Evolutionary conservation across 2,113 vertebrate genomes (phyloP), one percentile per base, ranked within the genome.

Genomic region (Nestor notabilis): DNA sequence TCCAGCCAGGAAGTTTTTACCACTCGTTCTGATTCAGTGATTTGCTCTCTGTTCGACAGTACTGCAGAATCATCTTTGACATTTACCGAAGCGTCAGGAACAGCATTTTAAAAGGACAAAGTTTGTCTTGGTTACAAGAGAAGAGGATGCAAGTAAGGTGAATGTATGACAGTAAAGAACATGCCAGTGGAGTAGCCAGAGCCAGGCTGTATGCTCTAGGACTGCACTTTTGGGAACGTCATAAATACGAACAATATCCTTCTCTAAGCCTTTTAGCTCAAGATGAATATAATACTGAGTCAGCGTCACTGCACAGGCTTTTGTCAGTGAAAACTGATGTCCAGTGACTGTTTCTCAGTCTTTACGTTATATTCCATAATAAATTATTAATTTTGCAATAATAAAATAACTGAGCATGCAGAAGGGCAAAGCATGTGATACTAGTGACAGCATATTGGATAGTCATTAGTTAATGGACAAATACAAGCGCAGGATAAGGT

Each of bases 1-100:
- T 86, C 90, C 88, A 96, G 93, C 50, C 90, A 90, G 86, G 83
- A 96, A 93, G 90, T 35, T 96, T 95, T 89, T 75, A 81, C 69
- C 43, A 75, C 74, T 27, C 2, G 0, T 90, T 74, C 81, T 78
- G 75, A 84, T 84, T 82, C 55, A 31, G 17, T 74, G 75, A 95
- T 74, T 88, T 71, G 65, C 61, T 83, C 70, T 55, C 9, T 1
- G 4, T 74, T 56, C 3, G 24, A 66, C 28, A 76, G 56, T 2
- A 2, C 35, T 41, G 74, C 79, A 94, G 86, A 94, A 94, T 84
- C 15, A 65, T 77, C 63, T 88, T 25, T 77, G 76, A 88, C 79
- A 83, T 93, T 92, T 90, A 90, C 68, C 0, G 0, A 83, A 72
- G 56, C 0, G 0, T 61, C 63, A 70, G 79, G 29, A 7, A 4